phyloP scores from a whole-genome alignment of 2,888 invertebrate genomes.

The Limnephilus marmoratus region DNA sequence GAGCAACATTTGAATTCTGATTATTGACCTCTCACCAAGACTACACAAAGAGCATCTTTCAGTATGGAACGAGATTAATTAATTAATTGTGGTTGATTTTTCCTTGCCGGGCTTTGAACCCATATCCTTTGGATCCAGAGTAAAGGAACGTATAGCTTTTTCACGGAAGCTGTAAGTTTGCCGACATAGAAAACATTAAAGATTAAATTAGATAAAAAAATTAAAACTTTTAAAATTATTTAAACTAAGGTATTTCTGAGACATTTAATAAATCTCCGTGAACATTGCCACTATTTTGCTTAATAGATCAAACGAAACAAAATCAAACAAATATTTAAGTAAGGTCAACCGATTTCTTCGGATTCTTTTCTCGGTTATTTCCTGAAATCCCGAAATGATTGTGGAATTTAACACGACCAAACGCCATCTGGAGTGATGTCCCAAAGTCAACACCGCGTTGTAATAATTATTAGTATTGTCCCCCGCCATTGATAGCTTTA shows the following conservation, averaged over 20 bases:
- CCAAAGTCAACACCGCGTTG: conserved; percentile 36
- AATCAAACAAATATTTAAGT: background rate
- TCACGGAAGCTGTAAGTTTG: too few species aligned
- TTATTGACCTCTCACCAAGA: too few species aligned
- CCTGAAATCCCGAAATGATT: background rate
- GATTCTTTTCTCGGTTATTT: background rate
- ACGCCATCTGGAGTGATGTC: conserved; percentile 16
- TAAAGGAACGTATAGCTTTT: too few species aligned
- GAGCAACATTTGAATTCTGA: too few species aligned
- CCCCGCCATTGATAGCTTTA: conserved; percentile 27
- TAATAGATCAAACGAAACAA: background rate
- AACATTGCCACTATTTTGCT: too few species aligned
- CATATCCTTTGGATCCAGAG: background rate
- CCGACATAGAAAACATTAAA: too few species aligned
- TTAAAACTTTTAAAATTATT: too few species aligned
- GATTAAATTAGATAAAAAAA: too few species aligned
- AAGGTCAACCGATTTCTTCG: background rate
- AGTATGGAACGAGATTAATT: background rate
- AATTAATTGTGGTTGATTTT: background rate
- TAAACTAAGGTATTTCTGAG: too few species aligned
- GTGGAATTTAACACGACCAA: background rate
- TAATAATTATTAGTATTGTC: conserved; percentile 4
- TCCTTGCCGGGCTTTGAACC: background rate
- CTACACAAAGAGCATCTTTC: too few species aligned
- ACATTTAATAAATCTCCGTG: too few species aligned